A percentile compares a stretch with the other conserved stretches of the same genome.
Evolutionary conservation across 92 coral and sea anemone species (phyloP).

Genomic region (Parazoanthus darwini): DNA sequence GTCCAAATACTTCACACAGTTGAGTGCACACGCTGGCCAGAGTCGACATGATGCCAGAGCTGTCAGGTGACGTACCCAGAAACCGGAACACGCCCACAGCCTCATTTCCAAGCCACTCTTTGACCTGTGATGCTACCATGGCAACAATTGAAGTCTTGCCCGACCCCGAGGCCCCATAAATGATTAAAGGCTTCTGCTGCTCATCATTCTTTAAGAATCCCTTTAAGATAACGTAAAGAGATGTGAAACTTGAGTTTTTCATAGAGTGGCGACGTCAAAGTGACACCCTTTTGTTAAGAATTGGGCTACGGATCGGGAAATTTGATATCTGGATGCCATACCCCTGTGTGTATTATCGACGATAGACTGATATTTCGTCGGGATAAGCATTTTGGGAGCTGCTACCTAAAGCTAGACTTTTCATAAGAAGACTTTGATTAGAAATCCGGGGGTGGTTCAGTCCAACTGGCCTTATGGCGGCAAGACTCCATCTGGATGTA

Average conservation of each 20-base stretch:
- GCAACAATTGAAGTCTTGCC: slow-evolving; percentile 88
- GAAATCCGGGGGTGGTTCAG: no score
- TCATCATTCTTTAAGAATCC: slow-evolving; percentile 46
- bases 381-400: no score
- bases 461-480: no score
- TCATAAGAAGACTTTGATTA: no score
- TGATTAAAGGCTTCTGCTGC: slow-evolving; percentile 59
- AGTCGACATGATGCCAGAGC: slow-evolving; percentile 71
- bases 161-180: slow-evolving; percentile 80
- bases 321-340: no score
- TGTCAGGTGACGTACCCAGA: slow-evolving; percentile 85
- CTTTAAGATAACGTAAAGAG: background rate
- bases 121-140: slow-evolving; percentile 57
- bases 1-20: slow-evolving; percentile 71
- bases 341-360: no score
- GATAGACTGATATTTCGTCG: no score
- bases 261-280: background rate
- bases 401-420: no score
- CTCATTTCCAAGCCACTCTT: slow-evolving; percentile 72
- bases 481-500: no score
- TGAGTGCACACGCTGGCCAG: slow-evolving; percentile 71
- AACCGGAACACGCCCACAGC: slow-evolving; percentile 79
- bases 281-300: background rate
- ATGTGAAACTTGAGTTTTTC: background rate
- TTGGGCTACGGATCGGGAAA: no score